Conservation (phyloP, 1,140 invertebrate genomes). For the Temnothorax nylanderi region DNA sequence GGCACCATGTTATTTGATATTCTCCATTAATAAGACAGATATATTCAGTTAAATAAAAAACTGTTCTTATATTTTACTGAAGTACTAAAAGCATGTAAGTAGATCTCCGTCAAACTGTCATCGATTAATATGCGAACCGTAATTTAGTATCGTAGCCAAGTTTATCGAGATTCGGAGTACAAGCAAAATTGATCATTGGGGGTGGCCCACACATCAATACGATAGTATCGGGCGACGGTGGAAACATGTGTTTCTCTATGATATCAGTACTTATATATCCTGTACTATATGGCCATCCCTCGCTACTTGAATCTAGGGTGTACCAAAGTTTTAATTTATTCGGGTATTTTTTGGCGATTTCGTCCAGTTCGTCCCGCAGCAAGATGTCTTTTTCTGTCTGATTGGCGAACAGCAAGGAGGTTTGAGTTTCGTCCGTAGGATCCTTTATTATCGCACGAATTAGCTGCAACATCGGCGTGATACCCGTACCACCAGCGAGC, state of each 20-base stretch:
- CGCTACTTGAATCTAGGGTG: slow-evolving; percentile 93
- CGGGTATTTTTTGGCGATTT: slow-evolving; percentile 90
- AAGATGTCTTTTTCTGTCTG: slow-evolving; percentile 99
- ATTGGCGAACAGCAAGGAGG: slow-evolving; percentile 97
- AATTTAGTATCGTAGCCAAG: slow-evolving; percentile 92
- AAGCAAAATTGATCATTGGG: slow-evolving; percentile 99
- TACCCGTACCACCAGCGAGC: slow-evolving; percentile 92
- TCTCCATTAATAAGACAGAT: background rate
- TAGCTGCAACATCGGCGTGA: slow-evolving; percentile 98
- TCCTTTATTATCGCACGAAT: slow-evolving; percentile 92
- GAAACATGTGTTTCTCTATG: slow-evolving; percentile 95
- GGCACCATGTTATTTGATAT: background rate
- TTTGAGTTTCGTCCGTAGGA: slow-evolving; percentile 92
- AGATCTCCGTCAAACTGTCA: slow-evolving; percentile 22
- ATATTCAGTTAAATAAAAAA: background rate
- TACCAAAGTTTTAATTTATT: slow-evolving; percentile 97
- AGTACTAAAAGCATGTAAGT: slow-evolving; percentile 35
- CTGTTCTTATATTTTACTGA: background rate
- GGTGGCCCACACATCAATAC: slow-evolving; percentile 98
- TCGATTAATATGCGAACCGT: slow-evolving; percentile 94
- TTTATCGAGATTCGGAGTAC: slow-evolving; percentile 97
- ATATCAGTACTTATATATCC: slow-evolving; percentile 98
- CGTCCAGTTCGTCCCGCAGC: slow-evolving; percentile 95
- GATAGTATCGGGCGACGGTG: slow-evolving; percentile 92
- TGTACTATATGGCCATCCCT: slow-evolving; percentile 96